A percentile compares a stretch with the other conserved stretches of the same genome.
Evolutionary conservation across 2,113 vertebrate species (phyloP).

Genomic region (Hemibagrus wyckioides): DNA sequence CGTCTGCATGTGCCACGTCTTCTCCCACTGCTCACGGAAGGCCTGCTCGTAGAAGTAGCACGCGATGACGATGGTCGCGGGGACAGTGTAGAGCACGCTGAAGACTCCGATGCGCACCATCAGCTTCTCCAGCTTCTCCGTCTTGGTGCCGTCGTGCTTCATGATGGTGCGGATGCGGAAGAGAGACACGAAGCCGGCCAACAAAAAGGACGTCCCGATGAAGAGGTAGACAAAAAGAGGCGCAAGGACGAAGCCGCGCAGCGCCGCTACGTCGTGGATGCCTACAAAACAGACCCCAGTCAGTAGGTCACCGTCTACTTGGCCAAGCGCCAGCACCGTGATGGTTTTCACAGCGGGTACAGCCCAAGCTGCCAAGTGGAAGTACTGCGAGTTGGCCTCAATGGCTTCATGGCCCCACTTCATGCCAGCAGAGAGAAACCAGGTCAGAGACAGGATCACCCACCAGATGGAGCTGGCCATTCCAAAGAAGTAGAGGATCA

Average conservation of each 20-base stretch:
- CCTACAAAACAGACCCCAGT: slow-evolving; percentile 93
- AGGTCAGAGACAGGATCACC: slow-evolving; percentile 90
- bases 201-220: slow-evolving; percentile 86
- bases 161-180: slow-evolving; percentile 90
- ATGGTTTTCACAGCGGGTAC: slow-evolving; percentile 89
- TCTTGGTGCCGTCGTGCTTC: slow-evolving; percentile 91
- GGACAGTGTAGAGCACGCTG: slow-evolving; percentile 85
- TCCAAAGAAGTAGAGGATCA: slow-evolving; percentile 91
- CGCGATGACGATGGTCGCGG: slow-evolving; percentile 84
- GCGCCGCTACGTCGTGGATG: slow-evolving; percentile 80
- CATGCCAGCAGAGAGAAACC: slow-evolving; percentile 93
- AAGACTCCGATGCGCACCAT: slow-evolving; percentile 92
- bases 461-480: slow-evolving; percentile 96
- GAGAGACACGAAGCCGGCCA: slow-evolving; percentile 88
- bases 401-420: slow-evolving; percentile 94
- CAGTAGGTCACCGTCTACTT: slow-evolving; percentile 88
- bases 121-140: slow-evolving; percentile 88
- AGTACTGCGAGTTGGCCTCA: slow-evolving; percentile 87
- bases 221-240: slow-evolving; percentile 89
- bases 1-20: slow-evolving; percentile 86
- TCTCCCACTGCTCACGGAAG: slow-evolving; percentile 86
- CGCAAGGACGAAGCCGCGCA: slow-evolving; percentile 86
- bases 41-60: slow-evolving; percentile 93
- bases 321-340: slow-evolving; percentile 85
- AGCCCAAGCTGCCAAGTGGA: slow-evolving; percentile 91